Conservation (phyloP, 2,797 vertebrate genomes). For the Hoplostethus atlanticus region DNA sequence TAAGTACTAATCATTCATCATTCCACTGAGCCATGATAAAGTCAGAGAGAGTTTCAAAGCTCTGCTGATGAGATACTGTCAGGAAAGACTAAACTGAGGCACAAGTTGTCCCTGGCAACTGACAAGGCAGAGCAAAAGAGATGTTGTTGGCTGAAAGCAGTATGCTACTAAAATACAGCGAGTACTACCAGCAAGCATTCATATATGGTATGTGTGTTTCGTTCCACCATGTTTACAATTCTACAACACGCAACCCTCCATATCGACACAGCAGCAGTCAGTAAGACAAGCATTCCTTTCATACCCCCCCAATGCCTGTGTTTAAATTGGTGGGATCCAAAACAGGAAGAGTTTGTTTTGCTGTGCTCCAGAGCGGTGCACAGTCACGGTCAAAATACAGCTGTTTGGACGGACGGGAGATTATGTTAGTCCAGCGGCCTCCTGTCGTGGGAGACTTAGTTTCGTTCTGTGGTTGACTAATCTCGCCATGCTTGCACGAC, state of each 20-base stretch:
- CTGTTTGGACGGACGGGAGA: conserved; percentile 52
- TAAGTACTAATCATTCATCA: conserved; percentile 64
- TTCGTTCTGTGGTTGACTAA: conserved; percentile 60
- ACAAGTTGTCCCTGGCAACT: conserved; percentile 27
- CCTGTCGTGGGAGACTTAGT: conserved; percentile 58
- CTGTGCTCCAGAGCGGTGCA: not conserved
- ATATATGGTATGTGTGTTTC: not conserved
- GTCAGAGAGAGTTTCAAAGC: conserved; percentile 64
- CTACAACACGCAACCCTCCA: no score
- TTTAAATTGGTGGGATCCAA: conserved; percentile 12
- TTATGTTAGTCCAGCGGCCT: conserved; percentile 45
- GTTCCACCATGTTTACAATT: no score
- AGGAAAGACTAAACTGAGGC: conserved; percentile 45
- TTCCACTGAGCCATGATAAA: conserved; percentile 57
- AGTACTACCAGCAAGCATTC: not conserved
- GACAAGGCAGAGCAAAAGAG: conserved; percentile 40
- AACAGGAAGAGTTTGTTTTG: not conserved
- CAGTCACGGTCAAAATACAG: conserved; percentile 45
- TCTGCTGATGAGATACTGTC: conserved; percentile 53
- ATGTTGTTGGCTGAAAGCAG: conserved; percentile 21
- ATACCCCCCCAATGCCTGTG: not conserved
- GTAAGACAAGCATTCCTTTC: not conserved
- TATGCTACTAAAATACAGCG: not conserved
- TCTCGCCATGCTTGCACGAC: conserved; percentile 47
- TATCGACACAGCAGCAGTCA: not conserved